Percentiles rank a stretch among this genome's conserved stretches.
Evolutionary conservation across 2,888 invertebrate species (phyloP).

Genomic region (Heliconius erato): DNA sequence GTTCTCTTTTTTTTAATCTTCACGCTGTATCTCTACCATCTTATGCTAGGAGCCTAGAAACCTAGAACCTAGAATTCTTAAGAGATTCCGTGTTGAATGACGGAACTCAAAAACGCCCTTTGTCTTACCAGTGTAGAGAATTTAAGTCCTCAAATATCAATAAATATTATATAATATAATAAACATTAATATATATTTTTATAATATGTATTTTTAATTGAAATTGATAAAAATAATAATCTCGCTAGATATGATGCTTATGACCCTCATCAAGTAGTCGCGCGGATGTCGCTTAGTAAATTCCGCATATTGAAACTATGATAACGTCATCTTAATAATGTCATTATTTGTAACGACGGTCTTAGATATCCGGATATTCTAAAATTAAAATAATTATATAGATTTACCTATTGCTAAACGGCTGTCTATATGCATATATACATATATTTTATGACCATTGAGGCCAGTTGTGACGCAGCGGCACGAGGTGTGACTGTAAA

Average conservation of each 20-base stretch:
- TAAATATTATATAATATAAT: too few relatives aligned
- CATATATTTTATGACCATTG: too few relatives aligned
- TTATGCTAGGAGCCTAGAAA: too few relatives aligned
- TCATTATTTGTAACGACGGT: neutral
- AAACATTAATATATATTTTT: neutral
- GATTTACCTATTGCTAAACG: neutral
- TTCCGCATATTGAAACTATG: conserved; percentile 61
- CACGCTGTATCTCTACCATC: too few relatives aligned
- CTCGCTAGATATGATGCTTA: conserved; percentile 53
- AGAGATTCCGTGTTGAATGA: too few relatives aligned
- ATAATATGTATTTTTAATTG: neutral
- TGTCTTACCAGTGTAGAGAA: too few relatives aligned
- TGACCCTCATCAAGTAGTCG: conserved; percentile 31
- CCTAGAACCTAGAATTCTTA: too few relatives aligned
- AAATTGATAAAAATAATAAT: conserved; percentile 54
- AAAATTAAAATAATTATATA: neutral
- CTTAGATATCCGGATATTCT: neutral
- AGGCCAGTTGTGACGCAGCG: too few relatives aligned
- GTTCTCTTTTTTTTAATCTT: too few relatives aligned
- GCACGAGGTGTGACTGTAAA: too few relatives aligned
- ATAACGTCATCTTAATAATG: conserved; percentile 31
- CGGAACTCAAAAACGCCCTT: too few relatives aligned
- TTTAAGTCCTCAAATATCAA: too few relatives aligned
- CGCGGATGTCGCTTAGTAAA: conserved; percentile 61
- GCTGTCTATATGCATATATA: neutral